Conservation (phyloP, 1,140 invertebrate species). For the Bombus waltoni region DNA sequence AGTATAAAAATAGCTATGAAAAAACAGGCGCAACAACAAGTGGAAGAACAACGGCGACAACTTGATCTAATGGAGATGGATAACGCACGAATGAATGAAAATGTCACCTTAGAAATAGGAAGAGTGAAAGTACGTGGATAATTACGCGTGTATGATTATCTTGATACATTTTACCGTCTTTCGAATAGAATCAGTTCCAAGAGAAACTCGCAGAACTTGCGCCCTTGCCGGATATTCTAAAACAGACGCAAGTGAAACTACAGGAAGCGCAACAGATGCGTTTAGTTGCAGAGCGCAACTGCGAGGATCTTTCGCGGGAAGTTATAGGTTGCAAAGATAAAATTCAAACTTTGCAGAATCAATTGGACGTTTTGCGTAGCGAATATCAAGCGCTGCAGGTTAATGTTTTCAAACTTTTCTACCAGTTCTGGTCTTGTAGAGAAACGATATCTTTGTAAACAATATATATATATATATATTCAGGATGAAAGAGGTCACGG, state of each 20-base stretch:
- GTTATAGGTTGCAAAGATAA: slow-evolving; percentile 84
- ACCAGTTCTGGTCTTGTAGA: background rate
- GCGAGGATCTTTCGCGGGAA: slow-evolving; percentile 85
- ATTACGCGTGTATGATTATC: background rate
- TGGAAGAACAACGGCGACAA: slow-evolving; percentile 88
- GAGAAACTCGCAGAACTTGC: slow-evolving; percentile 89
- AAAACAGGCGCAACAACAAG: slow-evolving; percentile 86
- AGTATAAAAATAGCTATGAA: background rate
- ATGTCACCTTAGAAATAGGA: slow-evolving; percentile 89
- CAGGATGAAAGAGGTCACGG: slow-evolving; percentile 74
- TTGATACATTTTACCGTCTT: background rate
- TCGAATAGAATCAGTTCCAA: slow-evolving; percentile 84
- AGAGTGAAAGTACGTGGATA: slow-evolving; percentile 85
- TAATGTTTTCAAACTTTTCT: background rate
- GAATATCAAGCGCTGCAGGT: slow-evolving; percentile 72
- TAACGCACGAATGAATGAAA: slow-evolving; percentile 88
- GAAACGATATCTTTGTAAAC: background rate
- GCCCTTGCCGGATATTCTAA: slow-evolving; percentile 88
- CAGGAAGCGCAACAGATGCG: slow-evolving; percentile 88
- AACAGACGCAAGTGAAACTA: slow-evolving; percentile 88
- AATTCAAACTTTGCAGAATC: slow-evolving; percentile 74
- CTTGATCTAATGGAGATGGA: slow-evolving; percentile 90
- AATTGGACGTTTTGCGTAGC: slow-evolving; percentile 70
- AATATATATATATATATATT: background rate
- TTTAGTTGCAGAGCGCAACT: slow-evolving; percentile 85